A percentile compares a stretch with the other conserved stretches of the same genome.
phyloP scores from a whole-genome alignment of 2,797 vertebrate species.

The Sebastolobus altivelis region DNA sequence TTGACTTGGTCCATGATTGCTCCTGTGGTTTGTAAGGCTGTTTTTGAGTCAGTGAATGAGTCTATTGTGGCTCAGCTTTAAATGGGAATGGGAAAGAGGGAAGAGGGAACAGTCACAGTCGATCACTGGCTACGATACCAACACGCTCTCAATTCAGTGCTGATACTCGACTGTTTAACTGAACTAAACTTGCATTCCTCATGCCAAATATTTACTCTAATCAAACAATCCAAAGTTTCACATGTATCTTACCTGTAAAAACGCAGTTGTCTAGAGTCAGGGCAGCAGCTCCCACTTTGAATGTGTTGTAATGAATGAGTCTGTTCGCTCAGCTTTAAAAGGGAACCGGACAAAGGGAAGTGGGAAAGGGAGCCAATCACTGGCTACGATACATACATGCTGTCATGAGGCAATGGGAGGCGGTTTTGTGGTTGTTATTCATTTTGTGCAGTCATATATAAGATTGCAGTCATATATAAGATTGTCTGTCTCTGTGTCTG shows the following conservation, averaged over 20 bases:
- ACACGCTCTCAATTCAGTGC: conserved; percentile 3
- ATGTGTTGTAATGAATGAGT: conserved; percentile 87
- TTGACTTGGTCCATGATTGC: conserved; percentile 65
- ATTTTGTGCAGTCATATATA: too few relatives aligned
- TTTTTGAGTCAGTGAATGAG: conserved; percentile 25
- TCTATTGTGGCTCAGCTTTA: conserved; percentile 50
- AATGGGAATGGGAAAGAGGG: conserved; percentile 39
- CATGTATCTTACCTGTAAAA: conserved; percentile 86
- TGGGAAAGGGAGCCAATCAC: conserved; percentile 70
- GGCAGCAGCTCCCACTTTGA: conserved; percentile 92
- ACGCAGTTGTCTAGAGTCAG: conserved; percentile 83
- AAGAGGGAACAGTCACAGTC: conserved; percentile 53
- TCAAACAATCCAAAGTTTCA: neutral
- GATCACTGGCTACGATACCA: conserved; percentile 59
- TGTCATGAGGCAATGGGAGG: conserved; percentile 15
- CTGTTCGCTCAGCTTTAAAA: conserved; percentile 55
- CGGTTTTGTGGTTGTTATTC: neutral
- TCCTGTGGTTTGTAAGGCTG: neutral
- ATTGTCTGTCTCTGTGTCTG: too few relatives aligned
- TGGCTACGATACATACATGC: conserved; percentile 11
- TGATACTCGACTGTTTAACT: neutral
- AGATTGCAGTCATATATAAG: too few relatives aligned
- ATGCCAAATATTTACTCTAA: neutral
- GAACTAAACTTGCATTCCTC: neutral
- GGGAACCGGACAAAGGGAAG: conserved; percentile 32